Evolutionary conservation across 1,140 invertebrate species (phyloP), one percentile per base, ranked within the genome.

Genomic region (Mactra quadrangularis): DNA sequence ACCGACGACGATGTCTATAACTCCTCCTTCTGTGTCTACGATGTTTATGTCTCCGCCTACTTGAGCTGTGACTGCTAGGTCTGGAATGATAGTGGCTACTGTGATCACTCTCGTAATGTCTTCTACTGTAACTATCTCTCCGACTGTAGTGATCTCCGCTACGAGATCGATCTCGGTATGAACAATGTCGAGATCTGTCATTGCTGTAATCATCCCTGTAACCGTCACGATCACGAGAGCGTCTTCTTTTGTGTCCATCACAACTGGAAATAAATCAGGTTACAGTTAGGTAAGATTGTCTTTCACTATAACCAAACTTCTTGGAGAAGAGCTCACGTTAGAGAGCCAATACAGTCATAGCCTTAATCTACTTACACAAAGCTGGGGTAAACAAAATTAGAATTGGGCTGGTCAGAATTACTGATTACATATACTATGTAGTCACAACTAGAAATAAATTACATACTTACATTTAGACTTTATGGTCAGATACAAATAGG

Each of bases 61-160:
- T 66, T 15, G 59, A 70, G 50, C 85, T 82, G 59, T 74, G 75
- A 59, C 81, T 77, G 70, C 74, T 85, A 17, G 77, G 77, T 57
- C 83, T 78, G 52, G 83, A 84, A 27, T 77, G 82, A 66, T 82
- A 86, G 52, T 86, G 79, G 79, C 64, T 84, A 52, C 78, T 77
- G 50, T 72, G 60, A 41, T 86, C 85, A 3, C 55, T 64, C 27
- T 83, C 75, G 31, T 83, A 70, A 38, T 85, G 66, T 2, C 78
- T 78, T 19, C 78, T 72, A 59, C 78, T 77, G 47, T 81, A 84
- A 35, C 59, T 76, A 33, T 83, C 76, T 31, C 68, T 68, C 3
- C 74, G 82, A 55, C 78, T 74, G n/a, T 60, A 50, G 35, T 59
- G 45, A 22, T 78, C 70, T 57, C 60, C 45, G 22, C 72, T 82